Base-by-base conservation (phyloP, 2,113 vertebrate genomes). In the Salvelinus fontinalis region DNA sequence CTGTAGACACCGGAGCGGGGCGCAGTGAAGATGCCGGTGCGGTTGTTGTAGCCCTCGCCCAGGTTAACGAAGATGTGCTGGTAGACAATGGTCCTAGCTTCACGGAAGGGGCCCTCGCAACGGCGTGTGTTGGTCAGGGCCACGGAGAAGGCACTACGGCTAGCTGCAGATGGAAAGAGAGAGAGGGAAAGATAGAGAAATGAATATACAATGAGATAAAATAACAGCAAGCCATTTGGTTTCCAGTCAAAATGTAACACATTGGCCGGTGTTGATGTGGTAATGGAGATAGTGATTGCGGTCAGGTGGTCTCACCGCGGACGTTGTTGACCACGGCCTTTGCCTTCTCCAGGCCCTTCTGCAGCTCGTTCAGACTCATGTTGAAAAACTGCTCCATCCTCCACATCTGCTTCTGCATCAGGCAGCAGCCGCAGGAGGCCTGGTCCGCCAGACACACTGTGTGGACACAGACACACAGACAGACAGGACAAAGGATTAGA, bases 101-200 rank as follows among this genome's bases (percentile, higher is more conserved):
- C 54, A 0, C 1, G 6, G 66, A 74, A 67, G 3, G 90, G 87
- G 1, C 88, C 89, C 1, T 70, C 5, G 67, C 83, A 89, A 13
- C 11, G 71, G 0, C 48, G 14, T 0, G 4, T 22, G 2, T 83
- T 67, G 44, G 81, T 82, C 2, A 94, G 86, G 4, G 91, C 80
- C 9, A 92, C 89, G 0, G 93, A 94, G 85, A 93, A 93, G 81
- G 88, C 92, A 18, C 86, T 92, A 76, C 90, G 89, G 73, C 84
- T 90, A 22, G 82, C 93, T 93, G 85, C 3, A 9, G 39, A 71
- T 16, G 67, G 16, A 71, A 9, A 49, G 67, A 65, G 24, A n/a
- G 13, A 29, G 26, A 26, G 65, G 1, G 29, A 49, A 49, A 0
- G 26, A 29, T 6, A n/a, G 65, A 4, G 65, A 7, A 18, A 18